Base-by-base conservation (phyloP, 1,140 invertebrate species). In the Ganaspis sp. region DNA sequence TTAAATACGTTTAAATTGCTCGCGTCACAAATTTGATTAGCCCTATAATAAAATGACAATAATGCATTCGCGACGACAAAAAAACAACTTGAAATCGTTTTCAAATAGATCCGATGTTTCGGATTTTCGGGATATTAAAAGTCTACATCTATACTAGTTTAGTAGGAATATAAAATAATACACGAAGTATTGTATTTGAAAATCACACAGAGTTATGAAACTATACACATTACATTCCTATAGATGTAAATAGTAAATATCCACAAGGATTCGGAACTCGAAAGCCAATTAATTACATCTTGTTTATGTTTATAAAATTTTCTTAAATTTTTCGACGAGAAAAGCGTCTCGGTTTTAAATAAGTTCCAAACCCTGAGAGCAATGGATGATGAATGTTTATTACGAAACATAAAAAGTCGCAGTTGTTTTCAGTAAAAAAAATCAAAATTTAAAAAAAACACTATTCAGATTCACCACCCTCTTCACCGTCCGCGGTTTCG, bases 221-320 rank as follows among this genome's bases (percentile, higher is more conserved):
- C 23, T 64, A 64, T 64, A 64, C 58, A 64, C 58, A 64, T 64
- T 64, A 64, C 58, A 64, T 64, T 64, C 58, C 23, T 64, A 64
- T 64, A 64, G 58, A 64, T 64, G 58, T 64, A 64, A 64, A 64
- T 64, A 64, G 58, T 64, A 29, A 64, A 64, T 64, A 29, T 64
- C 26, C 58, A 29, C 58, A 34, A 34, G 58, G 58, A 21, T 15
- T 64, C n/a, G 11, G 58, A 11, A 64, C 23, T 26, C 15, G n/a
- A 49, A 49, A 17, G 23, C 12, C 15, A 29, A 64, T 64, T 26
- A 4, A 19, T 54, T 21, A 21, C 21, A 4, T 23, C 23, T 54
- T 23, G 9, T 21, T 11, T 23, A 11, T 54, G 17, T 54, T 54
- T 54, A 21, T 54, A 21, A 49, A 49, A 21, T 11, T 54, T 26